A percentile compares a stretch with the other conserved stretches of the same genome.
Evolutionary conservation across 2,888 invertebrate species (phyloP).

Genomic region (Lycocerus yunnanus): DNA sequence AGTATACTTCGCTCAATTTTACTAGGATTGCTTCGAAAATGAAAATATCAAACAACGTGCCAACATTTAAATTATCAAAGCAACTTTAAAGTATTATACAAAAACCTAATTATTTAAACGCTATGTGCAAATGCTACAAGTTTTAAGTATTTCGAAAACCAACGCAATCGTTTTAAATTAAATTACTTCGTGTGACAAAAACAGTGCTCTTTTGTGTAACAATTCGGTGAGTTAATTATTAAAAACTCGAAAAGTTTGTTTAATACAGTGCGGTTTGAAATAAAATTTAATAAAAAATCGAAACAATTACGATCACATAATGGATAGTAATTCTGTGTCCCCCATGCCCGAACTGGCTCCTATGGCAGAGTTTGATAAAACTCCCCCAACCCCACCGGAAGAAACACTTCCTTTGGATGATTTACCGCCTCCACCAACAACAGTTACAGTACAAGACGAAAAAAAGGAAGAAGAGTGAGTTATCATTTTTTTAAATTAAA

Average conservation of each 20-base stretch:
- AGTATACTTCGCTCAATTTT: slow-evolving; percentile 1
- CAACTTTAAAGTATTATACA: neutral
- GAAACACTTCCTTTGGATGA: slow-evolving; percentile 67
- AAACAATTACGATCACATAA: slow-evolving; percentile 40
- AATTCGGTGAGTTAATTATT: neutral
- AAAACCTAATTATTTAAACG: neutral
- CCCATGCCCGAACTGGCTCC: slow-evolving; percentile 72
- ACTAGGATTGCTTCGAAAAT: slow-evolving; percentile 10
- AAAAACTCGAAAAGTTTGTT: neutral
- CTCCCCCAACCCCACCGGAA: slow-evolving; percentile 67
- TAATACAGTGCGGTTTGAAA: slow-evolving; percentile 4
- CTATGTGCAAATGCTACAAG: neutral
- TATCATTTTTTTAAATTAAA: slow-evolving; percentile 1
- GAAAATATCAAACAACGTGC: neutral
- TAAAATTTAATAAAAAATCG: slow-evolving; percentile 10
- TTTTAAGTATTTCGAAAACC: neutral
- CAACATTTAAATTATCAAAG: neutral
- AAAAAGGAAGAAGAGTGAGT: slow-evolving; percentile 51
- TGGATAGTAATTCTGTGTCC: slow-evolving; percentile 72
- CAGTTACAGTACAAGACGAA: slow-evolving; percentile 58
- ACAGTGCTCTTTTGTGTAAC: neutral
- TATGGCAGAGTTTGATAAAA: slow-evolving; percentile 73
- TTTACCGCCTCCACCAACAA: slow-evolving; percentile 67
- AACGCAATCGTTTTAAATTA: neutral
- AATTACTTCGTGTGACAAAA: neutral